phyloP scores from a whole-genome alignment of 2,797 vertebrate species.

The Poecilia velifera region DNA sequence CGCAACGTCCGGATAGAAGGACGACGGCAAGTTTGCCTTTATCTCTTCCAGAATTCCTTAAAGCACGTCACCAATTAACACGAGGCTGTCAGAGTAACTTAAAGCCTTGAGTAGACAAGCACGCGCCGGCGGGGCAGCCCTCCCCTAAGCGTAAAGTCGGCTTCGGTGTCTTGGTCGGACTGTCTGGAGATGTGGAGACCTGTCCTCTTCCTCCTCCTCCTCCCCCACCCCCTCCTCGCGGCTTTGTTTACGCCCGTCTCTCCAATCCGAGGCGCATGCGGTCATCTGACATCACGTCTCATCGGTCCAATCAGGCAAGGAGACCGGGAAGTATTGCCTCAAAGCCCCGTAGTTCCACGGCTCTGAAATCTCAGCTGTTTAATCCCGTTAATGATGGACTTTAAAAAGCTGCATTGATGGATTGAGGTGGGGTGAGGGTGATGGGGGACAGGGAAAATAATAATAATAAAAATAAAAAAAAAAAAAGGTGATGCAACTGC shows the following conservation, averaged over 20 bases:
- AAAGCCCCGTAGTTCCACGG: slow-evolving; percentile 42
- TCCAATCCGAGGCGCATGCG: slow-evolving; percentile 77
- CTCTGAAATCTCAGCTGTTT: slow-evolving; percentile 75
- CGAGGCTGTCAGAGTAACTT: slow-evolving; percentile 70
- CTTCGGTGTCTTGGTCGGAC: slow-evolving; percentile 71
- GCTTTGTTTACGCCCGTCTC: slow-evolving; percentile 82
- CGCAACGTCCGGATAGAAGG: slow-evolving; percentile 51
- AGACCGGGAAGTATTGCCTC: slow-evolving; percentile 57
- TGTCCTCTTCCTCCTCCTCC: slow-evolving; percentile 77
- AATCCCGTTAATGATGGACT: slow-evolving; percentile 78
- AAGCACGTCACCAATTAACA: slow-evolving; percentile 54
- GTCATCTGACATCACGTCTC: slow-evolving; percentile 74
- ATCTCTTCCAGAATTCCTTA: slow-evolving; percentile 53
- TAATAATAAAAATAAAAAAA: slow-evolving; percentile 24
- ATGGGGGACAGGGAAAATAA: slow-evolving; percentile 55
- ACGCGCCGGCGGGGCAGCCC: slow-evolving; percentile 65
- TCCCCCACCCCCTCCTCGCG: slow-evolving; percentile 59
- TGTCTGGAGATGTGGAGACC: slow-evolving; percentile 82
- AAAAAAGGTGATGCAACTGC: slow-evolving; percentile 62
- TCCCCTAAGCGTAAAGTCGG: slow-evolving; percentile 70
- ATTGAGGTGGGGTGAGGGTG: background rate
- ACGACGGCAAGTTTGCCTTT: slow-evolving; percentile 50
- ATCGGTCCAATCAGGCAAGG: slow-evolving; percentile 81
- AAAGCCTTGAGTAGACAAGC: slow-evolving; percentile 51
- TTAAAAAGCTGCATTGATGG: slow-evolving; percentile 46